Evolutionary conservation across 2,888 invertebrate genomes (phyloP), one percentile per base, ranked within the genome.

Genomic region (Dynastes maya): DNA sequence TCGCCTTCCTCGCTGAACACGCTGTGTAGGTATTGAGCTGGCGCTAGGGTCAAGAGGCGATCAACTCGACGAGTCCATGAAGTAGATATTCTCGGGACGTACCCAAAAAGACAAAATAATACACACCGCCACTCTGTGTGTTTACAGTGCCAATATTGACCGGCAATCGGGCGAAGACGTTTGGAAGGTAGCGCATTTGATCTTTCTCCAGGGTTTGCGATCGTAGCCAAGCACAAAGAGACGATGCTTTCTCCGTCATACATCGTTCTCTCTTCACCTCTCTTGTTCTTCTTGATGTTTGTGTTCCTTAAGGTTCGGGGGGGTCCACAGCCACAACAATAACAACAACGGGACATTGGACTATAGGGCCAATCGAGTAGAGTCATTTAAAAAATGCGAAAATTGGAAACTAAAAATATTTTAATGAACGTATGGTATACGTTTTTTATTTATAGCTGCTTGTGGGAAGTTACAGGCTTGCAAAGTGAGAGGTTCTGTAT

Each of bases 81-180:
- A 58, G 55, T 55, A 55, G 55, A 16, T 55, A n/a, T 58, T 27
- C 55, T 22, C 22, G 16, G 55, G 55, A 58, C 55, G 55, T 58
- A 22, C 55, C 55, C 55, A 58, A 58, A 22, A 58, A 58, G 55
- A 58, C 16, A 58, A 58, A 58, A 58, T 58, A 58, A 58, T 58
- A 22, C 55, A 58, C 55, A 22, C 55, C 27, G 55, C 55, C n/a
- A 2, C 45, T 45, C 45, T 8, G 55, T 58, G 55, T 58, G 55
- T 58, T 58, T 58, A 22, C 55, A 22, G 22, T 58, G 55, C 55
- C 55, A 58, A 58, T 58, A 58, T 58, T 58, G 55, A 58, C 55
- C 55, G 22, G 55, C 22, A 58, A 58, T 22, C 16, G 55, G 22
- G 22, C 55, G 9, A 22, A 22, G 55, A 58, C 55, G 32, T 37